Evolutionary conservation across 2,888 invertebrate genomes (phyloP), one percentile per base, ranked within the genome.

Genomic region (Harpalus rubripes): DNA sequence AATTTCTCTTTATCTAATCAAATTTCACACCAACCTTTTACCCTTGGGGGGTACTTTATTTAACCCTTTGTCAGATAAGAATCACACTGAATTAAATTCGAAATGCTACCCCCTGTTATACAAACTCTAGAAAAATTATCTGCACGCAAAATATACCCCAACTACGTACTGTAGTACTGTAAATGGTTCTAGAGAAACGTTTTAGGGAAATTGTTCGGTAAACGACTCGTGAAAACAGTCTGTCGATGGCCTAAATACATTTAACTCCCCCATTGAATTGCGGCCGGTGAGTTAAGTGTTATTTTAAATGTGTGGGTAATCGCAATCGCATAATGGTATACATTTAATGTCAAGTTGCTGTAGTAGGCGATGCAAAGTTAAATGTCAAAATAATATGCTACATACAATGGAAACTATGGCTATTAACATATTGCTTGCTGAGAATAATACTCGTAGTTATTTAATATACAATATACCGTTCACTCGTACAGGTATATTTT

Each of bases 201-300:
- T 81, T 81, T 44, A 63, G 44, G 41, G 63, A 81, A 81, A 81
- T 81, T 61, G 81, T 16, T 41, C 41, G 44, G 44, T 81, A 81
- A 81, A 65, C 52, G 81, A 44, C 15, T 41, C 81, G 81, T 81
- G 81, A 65, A 81, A 81, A 81, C 63, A 32, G 32, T 80, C 59
- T 39, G 16, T 26, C 44, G 15, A 44, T 61, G 80, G 7, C 44
- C 61, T 18, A 81, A 41, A 81, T 65, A 80, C 81, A 81, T 65
- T 63, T 81, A 78, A 44, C 8, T 18, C 44, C 16, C 72, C 44
- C 63, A 63, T 63, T 63, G 22, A 8, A 22, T 10, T 22, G 22
- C 18, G 26, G 63, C 7, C 18, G 59, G 56, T n/a, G 56, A n/a
- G n/a, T 56, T n/a, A 5, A 56, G 56, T 6, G n/a, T 56, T 10